Base-by-base conservation (phyloP, 2,888 invertebrate genomes). In the Protonemura montana region DNA sequence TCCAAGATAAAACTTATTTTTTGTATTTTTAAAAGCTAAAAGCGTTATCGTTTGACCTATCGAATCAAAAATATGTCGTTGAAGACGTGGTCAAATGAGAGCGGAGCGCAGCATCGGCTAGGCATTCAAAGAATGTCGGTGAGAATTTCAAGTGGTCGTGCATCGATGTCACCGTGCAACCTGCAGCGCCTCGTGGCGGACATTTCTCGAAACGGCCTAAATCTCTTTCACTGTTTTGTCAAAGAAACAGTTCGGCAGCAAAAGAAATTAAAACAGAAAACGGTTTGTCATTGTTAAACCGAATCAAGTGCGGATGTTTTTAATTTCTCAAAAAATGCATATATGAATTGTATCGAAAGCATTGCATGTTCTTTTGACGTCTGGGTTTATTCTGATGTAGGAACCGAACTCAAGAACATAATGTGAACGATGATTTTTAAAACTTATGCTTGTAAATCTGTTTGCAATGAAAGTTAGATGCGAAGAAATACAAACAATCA, bases 41-140 rank as follows among this genome's bases (percentile, higher is more conserved):
- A 21, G 21, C 13, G 59, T 21, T 59, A 59, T 59, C 59, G 59
- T 59, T 13, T 59, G 59, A 59, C 59, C 59, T 59, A 59, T 59
- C 59, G 59, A 59, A 59, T 59, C 59, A 59, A 59, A 59, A 59
- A 59, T 59, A 59, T 59, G 59, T 59, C 59, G 59, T 59, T 59
- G 21, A 59, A 59, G 59, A 59, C 21, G 59, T 59, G 59, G 59
- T 59, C 2, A 59, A 59, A 10, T 59, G 1, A 10, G 59, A 59
- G 59, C 59, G 21, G 16, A 21, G 59, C 59, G 59, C 13, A 59
- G 59, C 59, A 59, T 59, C 21, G 59, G 7, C 59, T 10, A 10
- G 59, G 59, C 59, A 59, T 59, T 21, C 59, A 1, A 59, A 21
- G 59, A 59, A 59, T 59, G 59, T 21, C 59, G 59, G 59, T n/a